phyloP scores from a whole-genome alignment of 2,888 invertebrate species.

The Acrocyrtus sp. region DNA sequence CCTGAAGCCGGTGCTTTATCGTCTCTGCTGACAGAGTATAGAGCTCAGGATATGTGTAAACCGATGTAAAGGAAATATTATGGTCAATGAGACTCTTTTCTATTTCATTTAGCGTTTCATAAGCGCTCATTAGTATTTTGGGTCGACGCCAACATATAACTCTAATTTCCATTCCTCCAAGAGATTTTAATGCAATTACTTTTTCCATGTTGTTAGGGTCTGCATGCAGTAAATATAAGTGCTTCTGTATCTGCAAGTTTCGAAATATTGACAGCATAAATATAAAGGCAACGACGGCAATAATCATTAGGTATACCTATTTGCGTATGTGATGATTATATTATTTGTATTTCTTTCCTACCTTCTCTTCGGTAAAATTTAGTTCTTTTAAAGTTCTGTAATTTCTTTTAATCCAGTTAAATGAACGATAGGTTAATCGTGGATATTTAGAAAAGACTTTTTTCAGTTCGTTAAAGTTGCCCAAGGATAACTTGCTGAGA shows the following conservation, averaged over 20 bases:
- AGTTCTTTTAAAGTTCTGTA: slow-evolving; percentile 69
- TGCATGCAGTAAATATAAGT: slow-evolving; percentile 72
- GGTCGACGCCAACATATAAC: slow-evolving; percentile 72
- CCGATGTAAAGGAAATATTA: slow-evolving; percentile 70
- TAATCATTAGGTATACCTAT: slow-evolving; percentile 1
- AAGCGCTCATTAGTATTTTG: slow-evolving; percentile 73
- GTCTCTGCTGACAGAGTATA: slow-evolving; percentile 72
- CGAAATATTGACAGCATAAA: no score
- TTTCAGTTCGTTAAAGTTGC: slow-evolving; percentile 65
- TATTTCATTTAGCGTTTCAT: slow-evolving; percentile 70
- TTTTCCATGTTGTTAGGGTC: slow-evolving; percentile 72
- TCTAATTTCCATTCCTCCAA: slow-evolving; percentile 71
- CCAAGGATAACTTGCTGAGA: slow-evolving; percentile 67
- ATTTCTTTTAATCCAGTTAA: slow-evolving; percentile 70
- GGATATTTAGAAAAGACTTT: slow-evolving; percentile 66
- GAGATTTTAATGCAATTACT: slow-evolving; percentile 69
- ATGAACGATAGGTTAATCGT: slow-evolving; percentile 68
- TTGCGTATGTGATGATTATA: not conserved
- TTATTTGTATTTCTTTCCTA: slow-evolving; percentile 10
- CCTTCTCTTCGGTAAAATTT: slow-evolving; percentile 34
- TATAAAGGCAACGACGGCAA: not conserved
- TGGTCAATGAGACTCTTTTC: slow-evolving; percentile 72
- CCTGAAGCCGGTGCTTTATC: slow-evolving; percentile 71
- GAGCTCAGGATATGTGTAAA: slow-evolving; percentile 70
- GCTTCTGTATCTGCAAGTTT: slow-evolving; percentile 70